phyloP scores from a whole-genome alignment of 1,140 invertebrate species.

The Pogonus chalceus region DNA sequence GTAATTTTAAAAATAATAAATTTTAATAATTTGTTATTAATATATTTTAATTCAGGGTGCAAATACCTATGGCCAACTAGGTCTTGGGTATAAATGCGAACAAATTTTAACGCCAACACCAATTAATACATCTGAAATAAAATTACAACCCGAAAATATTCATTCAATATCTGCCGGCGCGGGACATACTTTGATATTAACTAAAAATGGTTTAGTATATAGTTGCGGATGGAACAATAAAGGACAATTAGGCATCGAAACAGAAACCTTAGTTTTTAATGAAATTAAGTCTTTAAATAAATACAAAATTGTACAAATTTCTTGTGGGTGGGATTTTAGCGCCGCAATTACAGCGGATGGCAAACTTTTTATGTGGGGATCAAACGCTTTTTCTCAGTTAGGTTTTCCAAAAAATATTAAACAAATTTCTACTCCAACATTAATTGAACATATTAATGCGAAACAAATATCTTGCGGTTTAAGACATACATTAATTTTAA shows the following conservation, averaged over 20 bases:
- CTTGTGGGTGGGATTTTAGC: slow-evolving; percentile 64
- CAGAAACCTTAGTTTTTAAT: slow-evolving; percentile 42
- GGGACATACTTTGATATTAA: slow-evolving; percentile 61
- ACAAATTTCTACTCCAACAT: slow-evolving; percentile 34
- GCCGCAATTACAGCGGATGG: slow-evolving; percentile 53
- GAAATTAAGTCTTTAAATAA: slow-evolving; percentile 43
- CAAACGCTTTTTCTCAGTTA: slow-evolving; percentile 62
- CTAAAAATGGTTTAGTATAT: slow-evolving; percentile 56
- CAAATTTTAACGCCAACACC: slow-evolving; percentile 49
- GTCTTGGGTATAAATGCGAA: slow-evolving; percentile 55
- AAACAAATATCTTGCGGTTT: slow-evolving; percentile 47
- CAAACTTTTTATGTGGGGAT: slow-evolving; percentile 62
- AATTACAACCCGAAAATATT: slow-evolving; percentile 39
- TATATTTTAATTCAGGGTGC: slow-evolving; percentile 57
- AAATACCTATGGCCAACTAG: slow-evolving; percentile 75
- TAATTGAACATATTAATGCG: slow-evolving; percentile 29
- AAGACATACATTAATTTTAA: slow-evolving; percentile 57
- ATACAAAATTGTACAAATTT: slow-evolving; percentile 46
- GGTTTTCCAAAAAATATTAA: slow-evolving; percentile 46
- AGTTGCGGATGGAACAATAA: slow-evolving; percentile 81
- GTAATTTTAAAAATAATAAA: background rate
- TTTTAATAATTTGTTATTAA: background rate
- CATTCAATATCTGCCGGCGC: slow-evolving; percentile 60
- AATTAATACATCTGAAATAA: slow-evolving; percentile 34
- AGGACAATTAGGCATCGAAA: slow-evolving; percentile 59